Evolutionary conservation across 2,797 vertebrate genomes (phyloP).

Genomic region (Pteropus rufus): DNA sequence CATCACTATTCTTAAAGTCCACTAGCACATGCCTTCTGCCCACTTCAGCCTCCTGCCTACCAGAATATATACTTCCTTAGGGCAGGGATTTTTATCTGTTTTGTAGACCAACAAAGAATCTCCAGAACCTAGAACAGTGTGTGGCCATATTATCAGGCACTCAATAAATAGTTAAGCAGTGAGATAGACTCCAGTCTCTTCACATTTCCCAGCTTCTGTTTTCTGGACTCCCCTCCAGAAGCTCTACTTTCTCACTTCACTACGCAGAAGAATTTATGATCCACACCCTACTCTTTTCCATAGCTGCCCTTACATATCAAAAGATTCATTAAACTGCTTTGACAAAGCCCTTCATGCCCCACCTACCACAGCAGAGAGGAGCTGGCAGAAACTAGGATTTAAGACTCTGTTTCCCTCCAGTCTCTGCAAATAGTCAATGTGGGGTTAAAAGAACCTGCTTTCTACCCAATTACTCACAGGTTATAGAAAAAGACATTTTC

Average conservation of each 20-base stretch:
- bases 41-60: not conserved
- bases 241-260: not conserved
- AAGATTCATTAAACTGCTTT: not conserved
- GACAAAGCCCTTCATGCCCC: not conserved
- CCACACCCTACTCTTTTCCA: not conserved
- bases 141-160: not conserved
- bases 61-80: not conserved
- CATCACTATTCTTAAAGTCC: not conserved
- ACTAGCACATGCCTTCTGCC: not conserved
- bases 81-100: not conserved
- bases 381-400: not conserved
- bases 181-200: not conserved
- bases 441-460: not conserved
- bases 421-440: not conserved
- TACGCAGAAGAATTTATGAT: not conserved
- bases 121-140: not conserved
- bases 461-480: not conserved
- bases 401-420: not conserved
- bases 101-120: not conserved
- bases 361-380: not conserved
- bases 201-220: not conserved
- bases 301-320: not conserved
- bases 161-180: not conserved
- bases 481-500: not conserved
- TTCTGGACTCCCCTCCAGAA: not conserved